Base-by-base conservation (phyloP, 2,888 invertebrate genomes). In the Leptopterna dolabrata region DNA sequence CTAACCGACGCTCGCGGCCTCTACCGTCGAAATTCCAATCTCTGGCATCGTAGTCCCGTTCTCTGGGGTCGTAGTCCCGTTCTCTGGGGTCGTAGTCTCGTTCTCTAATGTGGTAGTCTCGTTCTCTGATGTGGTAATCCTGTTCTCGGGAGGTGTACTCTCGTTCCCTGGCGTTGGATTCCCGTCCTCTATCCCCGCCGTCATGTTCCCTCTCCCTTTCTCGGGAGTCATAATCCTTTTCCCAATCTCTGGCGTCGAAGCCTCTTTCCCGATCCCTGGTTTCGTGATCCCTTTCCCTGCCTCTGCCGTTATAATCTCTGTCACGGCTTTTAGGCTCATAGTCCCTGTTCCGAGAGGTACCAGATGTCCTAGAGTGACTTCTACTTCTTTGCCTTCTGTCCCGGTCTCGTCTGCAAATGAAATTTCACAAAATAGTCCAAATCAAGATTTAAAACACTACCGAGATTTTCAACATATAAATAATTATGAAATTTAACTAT, bases 351-450 rank as follows among this genome's bases (percentile, higher is more conserved):
- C 63, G 63, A 24, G 78, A 45, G 13, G 24, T 24, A 0, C 63
- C 63, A 24, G 63, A 63, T 24, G 78, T 78, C 45, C 78, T n/a
- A 14, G 78, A 78, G 45, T 45, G 43, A 24, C 78, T 78, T 78
- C 78, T 41, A 45, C 78, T 76, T 43, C 76, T 41, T 9, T 24
- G 19, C 16, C 45, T 41, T 14, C 45, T 41, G 27, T 78, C 78
- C 27, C 78, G 45, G n/a, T 30, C 36, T 36, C 19, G 30, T 16
- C 73, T 73, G 73, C 14, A 73, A 73, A 36, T 36, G 2, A 36
- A 36, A 36, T 36, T 36, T 4, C 36, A 36, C 2, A 36, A 36
- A 36, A 36, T 36, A 36, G 4, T 36, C 7, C 36, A 36, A 36
- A 2, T 43, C 24, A 83, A n/a, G n/a, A n/a, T n/a, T n/a, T n/a